Evolutionary conservation across 2,888 invertebrate species (phyloP).

Genomic region (Aspidapion aeneum): DNA sequence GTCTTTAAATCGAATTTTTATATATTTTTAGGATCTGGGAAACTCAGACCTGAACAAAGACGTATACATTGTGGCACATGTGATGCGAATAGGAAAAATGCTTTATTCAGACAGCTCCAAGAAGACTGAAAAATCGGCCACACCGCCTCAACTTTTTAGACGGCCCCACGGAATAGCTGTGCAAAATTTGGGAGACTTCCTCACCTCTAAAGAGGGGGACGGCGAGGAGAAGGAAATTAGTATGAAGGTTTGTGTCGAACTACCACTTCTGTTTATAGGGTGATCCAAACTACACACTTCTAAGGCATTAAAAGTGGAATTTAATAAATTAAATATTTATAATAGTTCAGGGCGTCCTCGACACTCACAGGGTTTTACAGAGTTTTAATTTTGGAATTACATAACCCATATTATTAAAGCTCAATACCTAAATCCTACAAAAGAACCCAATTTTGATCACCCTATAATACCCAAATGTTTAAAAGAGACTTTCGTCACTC

Average conservation of each 20-base stretch:
- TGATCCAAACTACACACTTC: too few species aligned
- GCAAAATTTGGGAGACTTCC: constrained; percentile 66
- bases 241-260: constrained; percentile 57
- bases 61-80: constrained; percentile 84
- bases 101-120: constrained; percentile 58
- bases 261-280: not conserved
- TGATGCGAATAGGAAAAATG: constrained; percentile 86
- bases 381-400: too few species aligned
- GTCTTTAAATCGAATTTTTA: too few species aligned
- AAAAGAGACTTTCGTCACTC: too few species aligned
- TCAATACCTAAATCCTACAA: too few species aligned
- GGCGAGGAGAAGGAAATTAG: constrained; percentile 74
- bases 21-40: constrained; percentile 82
- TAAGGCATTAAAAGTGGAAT: too few species aligned
- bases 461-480: too few species aligned
- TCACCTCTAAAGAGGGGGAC: constrained; percentile 53
- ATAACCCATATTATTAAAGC: too few species aligned
- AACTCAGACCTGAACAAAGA: constrained; percentile 81
- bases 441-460: too few species aligned
- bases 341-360: not conserved
- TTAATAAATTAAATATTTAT: too few species aligned
- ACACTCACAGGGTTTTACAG: too few species aligned
- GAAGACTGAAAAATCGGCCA: constrained; percentile 47
- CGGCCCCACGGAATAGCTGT: constrained; percentile 88
- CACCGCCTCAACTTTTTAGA: constrained; percentile 53